Percentiles rank a stretch among this genome's conserved stretches.
phyloP scores from a whole-genome alignment of 2,888 invertebrate genomes.

The Cosmopolites sordidus region DNA sequence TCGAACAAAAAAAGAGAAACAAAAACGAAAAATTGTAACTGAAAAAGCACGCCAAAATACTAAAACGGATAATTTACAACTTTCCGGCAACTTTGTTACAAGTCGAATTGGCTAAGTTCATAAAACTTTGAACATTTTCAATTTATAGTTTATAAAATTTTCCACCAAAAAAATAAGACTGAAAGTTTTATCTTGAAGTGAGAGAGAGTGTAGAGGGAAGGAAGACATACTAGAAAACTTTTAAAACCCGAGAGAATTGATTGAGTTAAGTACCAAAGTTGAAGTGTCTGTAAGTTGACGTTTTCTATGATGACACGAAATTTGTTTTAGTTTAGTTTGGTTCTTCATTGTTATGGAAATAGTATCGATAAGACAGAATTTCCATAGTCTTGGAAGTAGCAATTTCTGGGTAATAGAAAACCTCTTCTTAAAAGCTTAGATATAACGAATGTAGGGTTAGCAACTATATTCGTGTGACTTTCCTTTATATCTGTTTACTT shows the following conservation, averaged over 20 bases:
- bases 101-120: no score
- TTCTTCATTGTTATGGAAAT: neutral
- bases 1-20: no score
- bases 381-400: no score
- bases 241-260: slow-evolving; percentile 38
- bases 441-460: no score
- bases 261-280: slow-evolving; percentile 41
- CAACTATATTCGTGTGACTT: no score
- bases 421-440: no score
- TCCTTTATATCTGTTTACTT: no score
- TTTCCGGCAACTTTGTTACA: no score
- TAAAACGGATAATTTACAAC: no score
- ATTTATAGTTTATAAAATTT: slow-evolving; percentile 24
- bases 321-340: slow-evolving; percentile 18
- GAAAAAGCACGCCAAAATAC: no score
- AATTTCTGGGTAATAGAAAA: no score
- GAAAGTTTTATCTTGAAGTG: slow-evolving; percentile 20
- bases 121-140: slow-evolving; percentile 24
- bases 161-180: slow-evolving; percentile 13
- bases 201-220: slow-evolving; percentile 25
- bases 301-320: slow-evolving; percentile 15
- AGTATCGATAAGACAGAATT: neutral
- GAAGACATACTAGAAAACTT: slow-evolving; percentile 32
- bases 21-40: no score
- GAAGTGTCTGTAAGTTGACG: slow-evolving; percentile 35